Base-by-base conservation (phyloP, 2,797 vertebrate genomes). In the Coendou prehensilis region DNA sequence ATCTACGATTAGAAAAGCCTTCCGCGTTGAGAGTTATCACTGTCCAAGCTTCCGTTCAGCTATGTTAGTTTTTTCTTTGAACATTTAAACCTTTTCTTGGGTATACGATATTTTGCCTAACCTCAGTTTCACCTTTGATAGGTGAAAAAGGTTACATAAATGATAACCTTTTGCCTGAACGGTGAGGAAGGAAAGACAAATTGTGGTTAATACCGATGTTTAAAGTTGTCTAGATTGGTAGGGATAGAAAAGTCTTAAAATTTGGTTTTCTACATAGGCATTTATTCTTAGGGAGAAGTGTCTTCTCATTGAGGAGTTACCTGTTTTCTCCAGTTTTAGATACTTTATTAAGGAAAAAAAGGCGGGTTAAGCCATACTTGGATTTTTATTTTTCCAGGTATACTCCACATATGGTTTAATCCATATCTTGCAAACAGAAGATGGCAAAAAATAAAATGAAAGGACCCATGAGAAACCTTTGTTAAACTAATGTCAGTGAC, bases 311-410 rank as follows among this genome's bases (percentile, higher is more conserved):
- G 50, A 90, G 41, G n/a, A 69, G 37, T 45, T 87, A 15, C n/a
- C 47, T 76, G 10, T 81, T 76, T 93, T 92, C n/a, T 67, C 45
- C 30, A 94, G 59, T 30, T 93, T 93, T 89, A 73, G 61, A 15
- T 87, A 64, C 22, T 92, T 95, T 94, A 63, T 88, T 95, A 89
- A 57, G 33, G 89, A 89, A 76, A 94, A 95, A 78, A 1, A 6
- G 17, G 33, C 13, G 33, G 41, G 30, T 86, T 71, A 61, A 41
- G 37, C 22, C 37, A 28, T 75, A 20, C 23, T 84, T 86, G 57
- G 9, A 80, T n/a, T 61, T 91, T 79, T 80, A 45, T 80, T 91
- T 33, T 13, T 54, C 14, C 2, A 41, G 41, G 80, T 50, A 5
- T 73, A 20, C n/a, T 71, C n/a, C 11, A 79, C 18, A 26, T 64